phyloP scores from a whole-genome alignment of 2,888 invertebrate species.

The Ganaspis brasiliensis region DNA sequence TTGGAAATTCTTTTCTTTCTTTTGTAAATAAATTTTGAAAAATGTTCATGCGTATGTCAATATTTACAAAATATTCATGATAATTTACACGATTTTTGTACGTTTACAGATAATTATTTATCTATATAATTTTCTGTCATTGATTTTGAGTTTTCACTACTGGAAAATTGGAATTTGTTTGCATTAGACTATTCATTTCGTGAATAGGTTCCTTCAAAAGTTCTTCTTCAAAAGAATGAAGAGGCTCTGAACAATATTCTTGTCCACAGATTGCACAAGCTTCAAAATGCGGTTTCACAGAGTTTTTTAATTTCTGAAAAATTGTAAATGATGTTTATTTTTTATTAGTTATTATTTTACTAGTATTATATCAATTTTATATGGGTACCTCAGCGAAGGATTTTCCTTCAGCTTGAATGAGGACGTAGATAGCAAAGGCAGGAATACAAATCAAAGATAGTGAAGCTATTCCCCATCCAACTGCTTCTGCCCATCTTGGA shows the following conservation, averaged over 20 bases:
- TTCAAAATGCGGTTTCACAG: constrained; percentile 88
- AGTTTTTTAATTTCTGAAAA: constrained; percentile 88
- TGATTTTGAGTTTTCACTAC: constrained; percentile 3
- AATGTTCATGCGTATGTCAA: no score
- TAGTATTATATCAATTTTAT: no score
- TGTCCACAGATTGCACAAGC: constrained; percentile 89
- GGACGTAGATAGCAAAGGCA: constrained; percentile 88
- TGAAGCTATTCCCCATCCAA: constrained; percentile 94
- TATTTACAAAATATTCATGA: no score
- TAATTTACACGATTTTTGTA: no score
- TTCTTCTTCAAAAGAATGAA: constrained; percentile 82
- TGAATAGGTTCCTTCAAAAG: constrained; percentile 82
- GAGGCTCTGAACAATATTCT: constrained; percentile 84
- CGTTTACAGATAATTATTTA: no score
- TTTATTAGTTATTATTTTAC: no score
- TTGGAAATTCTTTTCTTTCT: no score
- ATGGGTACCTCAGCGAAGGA: constrained; percentile 89
- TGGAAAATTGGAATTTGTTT: constrained; percentile 61
- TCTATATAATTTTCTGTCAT: not conserved
- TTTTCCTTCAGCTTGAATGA: constrained; percentile 87
- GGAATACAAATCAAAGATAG: constrained; percentile 93
- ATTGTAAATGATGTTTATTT: no score
- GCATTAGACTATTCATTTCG: constrained; percentile 77
- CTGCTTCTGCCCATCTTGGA: constrained; percentile 91
- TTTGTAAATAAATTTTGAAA: no score